phyloP scores from a whole-genome alignment of 2,113 vertebrate species.

The Odobenus rosmarus region DNA sequence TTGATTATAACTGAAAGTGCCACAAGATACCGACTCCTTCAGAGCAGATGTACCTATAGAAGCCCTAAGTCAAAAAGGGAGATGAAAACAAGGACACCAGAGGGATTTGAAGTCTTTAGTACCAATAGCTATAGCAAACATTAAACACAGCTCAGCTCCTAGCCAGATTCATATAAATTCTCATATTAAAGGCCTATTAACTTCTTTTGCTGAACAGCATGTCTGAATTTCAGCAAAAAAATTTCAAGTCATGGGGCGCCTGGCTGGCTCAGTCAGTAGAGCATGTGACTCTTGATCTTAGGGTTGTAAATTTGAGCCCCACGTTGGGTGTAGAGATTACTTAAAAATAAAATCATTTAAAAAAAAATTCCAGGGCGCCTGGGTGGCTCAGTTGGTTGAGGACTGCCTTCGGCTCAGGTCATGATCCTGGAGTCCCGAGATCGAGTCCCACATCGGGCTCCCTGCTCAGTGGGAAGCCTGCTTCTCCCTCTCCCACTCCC shows the following conservation, averaged over 20 bases:
- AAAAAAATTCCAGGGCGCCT: too few relatives aligned
- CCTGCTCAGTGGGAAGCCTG: too few relatives aligned
- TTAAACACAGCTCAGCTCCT: background rate
- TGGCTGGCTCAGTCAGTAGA: background rate
- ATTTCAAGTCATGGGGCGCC: background rate
- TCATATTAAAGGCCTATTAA: background rate
- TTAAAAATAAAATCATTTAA: background rate
- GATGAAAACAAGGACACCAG: background rate
- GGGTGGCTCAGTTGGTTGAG: too few relatives aligned
- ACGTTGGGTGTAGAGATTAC: background rate
- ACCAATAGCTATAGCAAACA: background rate
- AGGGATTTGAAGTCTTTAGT: background rate
- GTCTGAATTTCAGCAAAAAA: background rate
- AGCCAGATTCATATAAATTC: background rate
- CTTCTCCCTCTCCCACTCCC: too few relatives aligned
- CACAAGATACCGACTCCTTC: background rate
- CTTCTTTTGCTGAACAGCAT: background rate
- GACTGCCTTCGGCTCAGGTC: too few relatives aligned
- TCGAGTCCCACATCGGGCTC: too few relatives aligned
- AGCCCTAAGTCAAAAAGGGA: background rate
- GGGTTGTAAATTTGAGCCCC: background rate
- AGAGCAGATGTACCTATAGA: background rate
- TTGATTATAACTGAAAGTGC: background rate
- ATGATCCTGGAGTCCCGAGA: too few relatives aligned
- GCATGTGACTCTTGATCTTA: background rate